Conservation (phyloP, 1,140 invertebrate genomes). For the Scaptomyza montana region DNA sequence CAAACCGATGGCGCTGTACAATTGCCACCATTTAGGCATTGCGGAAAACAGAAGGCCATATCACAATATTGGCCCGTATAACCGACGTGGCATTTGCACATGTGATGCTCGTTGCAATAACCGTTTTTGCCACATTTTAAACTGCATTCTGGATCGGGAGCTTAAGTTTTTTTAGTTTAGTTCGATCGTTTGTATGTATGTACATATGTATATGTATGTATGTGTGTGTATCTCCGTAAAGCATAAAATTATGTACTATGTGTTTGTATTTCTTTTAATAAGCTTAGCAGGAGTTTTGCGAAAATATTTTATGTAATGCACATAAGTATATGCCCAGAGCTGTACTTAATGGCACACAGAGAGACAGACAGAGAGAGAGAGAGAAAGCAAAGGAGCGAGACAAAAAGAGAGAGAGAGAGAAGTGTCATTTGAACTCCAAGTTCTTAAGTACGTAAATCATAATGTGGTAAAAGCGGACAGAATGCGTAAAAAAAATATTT, state of each 20-base stretch:
- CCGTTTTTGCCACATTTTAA: constrained; percentile 93
- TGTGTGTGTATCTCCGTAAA: too few relatives aligned
- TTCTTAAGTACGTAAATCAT: background rate
- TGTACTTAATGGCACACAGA: too few relatives aligned
- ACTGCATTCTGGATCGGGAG: constrained; percentile 94
- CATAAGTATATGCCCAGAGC: background rate
- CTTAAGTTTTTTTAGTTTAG: constrained; percentile 85
- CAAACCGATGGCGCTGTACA: constrained; percentile 94
- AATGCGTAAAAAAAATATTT: background rate
- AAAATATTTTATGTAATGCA: background rate
- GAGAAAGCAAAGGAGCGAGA: background rate
- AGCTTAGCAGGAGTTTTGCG: background rate
- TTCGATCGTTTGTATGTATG: constrained; percentile 58
- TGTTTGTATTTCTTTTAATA: too few relatives aligned
- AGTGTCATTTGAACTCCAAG: background rate
- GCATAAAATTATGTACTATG: too few relatives aligned
- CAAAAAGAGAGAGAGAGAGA: background rate
- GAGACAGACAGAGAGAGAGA: background rate
- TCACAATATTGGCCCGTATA: constrained; percentile 95
- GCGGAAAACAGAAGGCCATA: constrained; percentile 95
- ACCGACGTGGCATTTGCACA: constrained; percentile 94
- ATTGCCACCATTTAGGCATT: constrained; percentile 95
- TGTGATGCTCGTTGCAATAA: constrained; percentile 91
- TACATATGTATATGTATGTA: background rate
- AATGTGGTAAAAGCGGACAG: background rate